phyloP scores from a whole-genome alignment of 2,888 invertebrate species.

The Apodemia mormo region DNA sequence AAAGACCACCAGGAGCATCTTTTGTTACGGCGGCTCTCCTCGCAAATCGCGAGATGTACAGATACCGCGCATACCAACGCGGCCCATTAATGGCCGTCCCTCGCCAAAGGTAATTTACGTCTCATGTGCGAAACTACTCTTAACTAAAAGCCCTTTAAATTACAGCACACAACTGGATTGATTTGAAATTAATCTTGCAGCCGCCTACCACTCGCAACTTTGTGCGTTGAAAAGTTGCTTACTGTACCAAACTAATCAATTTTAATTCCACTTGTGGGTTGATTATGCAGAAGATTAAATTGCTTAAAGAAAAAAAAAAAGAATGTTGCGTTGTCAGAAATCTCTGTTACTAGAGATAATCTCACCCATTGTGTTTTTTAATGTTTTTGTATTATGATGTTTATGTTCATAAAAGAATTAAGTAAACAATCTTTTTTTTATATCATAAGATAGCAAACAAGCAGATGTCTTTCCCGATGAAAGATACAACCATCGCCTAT shows the following conservation, averaged over 20 bases:
- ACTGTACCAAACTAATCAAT: conserved; percentile 5
- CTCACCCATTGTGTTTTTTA: too few relatives aligned
- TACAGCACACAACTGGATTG: conserved; percentile 71
- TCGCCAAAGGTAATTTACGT: conserved; percentile 74
- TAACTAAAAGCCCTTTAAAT: conserved; percentile 78
- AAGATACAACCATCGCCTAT: too few relatives aligned
- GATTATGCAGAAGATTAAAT: not conserved
- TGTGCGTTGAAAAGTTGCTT: conserved; percentile 8
- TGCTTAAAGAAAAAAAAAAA: not conserved
- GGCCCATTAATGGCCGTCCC: conserved; percentile 72
- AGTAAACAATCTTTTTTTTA: too few relatives aligned
- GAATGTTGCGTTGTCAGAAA: too few relatives aligned
- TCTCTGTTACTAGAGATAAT: too few relatives aligned
- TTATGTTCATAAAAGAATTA: too few relatives aligned
- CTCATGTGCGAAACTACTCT: conserved; percentile 77
- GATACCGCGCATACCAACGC: conserved; percentile 74
- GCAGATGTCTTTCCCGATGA: too few relatives aligned
- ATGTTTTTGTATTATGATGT: too few relatives aligned
- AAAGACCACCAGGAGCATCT: conserved; percentile 74
- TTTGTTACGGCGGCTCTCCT: conserved; percentile 66
- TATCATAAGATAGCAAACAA: too few relatives aligned
- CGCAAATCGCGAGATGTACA: conserved; percentile 75
- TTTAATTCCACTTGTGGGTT: not conserved
- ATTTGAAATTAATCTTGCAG: conserved; percentile 69
- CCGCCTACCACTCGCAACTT: conserved; percentile 10